Base-by-base conservation (phyloP, 92 coral and sea anemone species). In the Siderastrea siderea region DNA sequence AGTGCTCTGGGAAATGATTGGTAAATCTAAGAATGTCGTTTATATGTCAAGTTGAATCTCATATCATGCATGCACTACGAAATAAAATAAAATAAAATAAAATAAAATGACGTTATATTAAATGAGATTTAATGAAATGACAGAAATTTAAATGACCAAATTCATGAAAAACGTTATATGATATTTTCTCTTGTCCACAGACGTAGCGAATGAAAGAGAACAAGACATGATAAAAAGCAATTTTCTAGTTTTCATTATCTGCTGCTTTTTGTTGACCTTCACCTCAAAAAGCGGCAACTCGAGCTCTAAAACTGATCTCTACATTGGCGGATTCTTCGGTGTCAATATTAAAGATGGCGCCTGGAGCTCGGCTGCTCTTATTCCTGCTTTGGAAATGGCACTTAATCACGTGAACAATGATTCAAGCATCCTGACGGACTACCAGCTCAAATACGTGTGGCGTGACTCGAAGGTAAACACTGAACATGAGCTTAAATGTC, bases 311-410 rank as follows among this genome's bases (percentile, higher is more conserved):
- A 84, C 38, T 4, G 78, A 85, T 44, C 77, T 93, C 44, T 93
- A 82, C 51, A 86, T 93, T 17, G 96, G 96, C 1, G 93, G 93
- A 3, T 93, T 93, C 69, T 93, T 93, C 57, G 96, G 91, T n/a
- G 89, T 77, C 1, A 67, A 90, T 55, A 88, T 86, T 9, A 75
- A 80, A 17, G 86, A 70, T 49, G 90, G 91, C 3, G 96, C 89
- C 0, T 93, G 96, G 96, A 93, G 93, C 75, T 78, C 96, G 0
- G 76, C 76, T 7, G 84, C 86, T 5, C 78, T 93, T 14, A 90
- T 90, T 8, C 90, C 93, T 2, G 78, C 87, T 2, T 77, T 90
- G 52, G 96, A 93, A 71, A 90, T 93, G 96, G 96, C 96, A 52
- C 84, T 93, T 58, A 80, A 93, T 55, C 91, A 93, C 78, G 88